Evolutionary conservation across 2,888 invertebrate species (phyloP).

Genomic region (Drosophila trichaetosa): DNA sequence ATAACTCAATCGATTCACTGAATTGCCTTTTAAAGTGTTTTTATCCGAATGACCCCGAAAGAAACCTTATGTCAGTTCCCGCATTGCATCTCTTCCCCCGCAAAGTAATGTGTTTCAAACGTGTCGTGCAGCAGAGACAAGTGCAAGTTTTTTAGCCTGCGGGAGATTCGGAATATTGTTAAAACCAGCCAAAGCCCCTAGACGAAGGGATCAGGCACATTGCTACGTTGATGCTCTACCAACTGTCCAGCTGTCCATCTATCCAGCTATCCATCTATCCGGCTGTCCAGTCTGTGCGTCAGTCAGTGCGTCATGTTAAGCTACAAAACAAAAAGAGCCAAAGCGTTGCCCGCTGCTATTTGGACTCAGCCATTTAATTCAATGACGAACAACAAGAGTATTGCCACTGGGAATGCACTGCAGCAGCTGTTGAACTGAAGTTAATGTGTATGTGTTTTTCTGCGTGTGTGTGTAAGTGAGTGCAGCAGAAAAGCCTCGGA

Average conservation of each 20-base stretch:
- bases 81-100: neutral
- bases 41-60: slow-evolving; percentile 16
- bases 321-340: slow-evolving; percentile 39
- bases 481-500: slow-evolving; percentile 34
- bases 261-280: slow-evolving; percentile 7
- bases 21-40: slow-evolving; percentile 27
- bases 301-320: slow-evolving; percentile 30
- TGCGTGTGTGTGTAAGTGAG: neutral
- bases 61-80: slow-evolving; percentile 1
- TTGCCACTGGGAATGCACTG: slow-evolving; percentile 64
- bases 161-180: slow-evolving; percentile 34
- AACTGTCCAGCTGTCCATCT: slow-evolving; percentile 13
- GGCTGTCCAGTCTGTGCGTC: slow-evolving; percentile 7
- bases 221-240: slow-evolving; percentile 16
- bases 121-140: slow-evolving; percentile 35
- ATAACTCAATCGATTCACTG: slow-evolving; percentile 51
- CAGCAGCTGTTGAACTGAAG: slow-evolving; percentile 35
- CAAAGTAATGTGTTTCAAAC: slow-evolving; percentile 21
- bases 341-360: slow-evolving; percentile 27
- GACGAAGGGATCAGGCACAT: slow-evolving; percentile 28
- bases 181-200: slow-evolving; percentile 41
- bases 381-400: slow-evolving; percentile 75
- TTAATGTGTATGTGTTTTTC: slow-evolving; percentile 35
- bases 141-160: slow-evolving; percentile 37
- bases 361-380: slow-evolving; percentile 74